Percentiles rank a stretch among this genome's conserved stretches.
These are phyloP conservation scores for Anastrepha obliqua DNA, from an alignment of 1,140 invertebrate genomes.

Conservation along the genomic window DNA sequence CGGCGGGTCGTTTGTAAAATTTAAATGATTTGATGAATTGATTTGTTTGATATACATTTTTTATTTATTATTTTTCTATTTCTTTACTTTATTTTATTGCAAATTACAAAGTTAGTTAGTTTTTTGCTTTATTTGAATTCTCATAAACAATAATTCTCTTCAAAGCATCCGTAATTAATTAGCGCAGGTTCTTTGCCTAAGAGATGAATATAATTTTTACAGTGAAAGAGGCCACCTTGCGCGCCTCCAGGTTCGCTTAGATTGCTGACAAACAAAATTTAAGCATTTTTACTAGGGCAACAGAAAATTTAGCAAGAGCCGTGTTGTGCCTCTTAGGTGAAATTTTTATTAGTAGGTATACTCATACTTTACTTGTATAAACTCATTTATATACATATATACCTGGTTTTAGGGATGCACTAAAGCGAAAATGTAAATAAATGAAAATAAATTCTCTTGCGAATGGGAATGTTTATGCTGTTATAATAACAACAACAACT, in stretches of 20 bases:
- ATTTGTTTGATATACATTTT: background rate
- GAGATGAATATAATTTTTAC: background rate
- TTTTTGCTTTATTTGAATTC: no score
- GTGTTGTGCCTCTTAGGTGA: background rate
- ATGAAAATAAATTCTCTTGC: no score
- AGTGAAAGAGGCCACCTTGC: background rate
- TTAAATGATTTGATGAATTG: no score
- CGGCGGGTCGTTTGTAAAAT: no score
- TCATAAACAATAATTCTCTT: background rate
- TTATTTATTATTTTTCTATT: background rate
- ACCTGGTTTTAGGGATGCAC: background rate
- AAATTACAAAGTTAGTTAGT: no score
- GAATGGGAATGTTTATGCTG: no score
- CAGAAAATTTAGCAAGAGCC: conserved; percentile 1
- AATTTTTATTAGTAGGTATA: background rate
- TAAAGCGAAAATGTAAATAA: background rate
- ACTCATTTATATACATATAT: background rate
- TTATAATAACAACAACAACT: no score
- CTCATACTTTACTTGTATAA: background rate
- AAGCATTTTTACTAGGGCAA: conserved; percentile 41
- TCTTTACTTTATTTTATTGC: no score
- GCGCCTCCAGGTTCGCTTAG: background rate
- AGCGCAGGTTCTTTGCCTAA: background rate
- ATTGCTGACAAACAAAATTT: conserved; percentile 50
- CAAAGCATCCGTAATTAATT: background rate